A percentile compares a stretch with the other conserved stretches of the same genome.
These are phyloP conservation scores for Drosophila limbata DNA, from an alignment of 2,888 invertebrate genomes.

Conservation along the genomic window DNA sequence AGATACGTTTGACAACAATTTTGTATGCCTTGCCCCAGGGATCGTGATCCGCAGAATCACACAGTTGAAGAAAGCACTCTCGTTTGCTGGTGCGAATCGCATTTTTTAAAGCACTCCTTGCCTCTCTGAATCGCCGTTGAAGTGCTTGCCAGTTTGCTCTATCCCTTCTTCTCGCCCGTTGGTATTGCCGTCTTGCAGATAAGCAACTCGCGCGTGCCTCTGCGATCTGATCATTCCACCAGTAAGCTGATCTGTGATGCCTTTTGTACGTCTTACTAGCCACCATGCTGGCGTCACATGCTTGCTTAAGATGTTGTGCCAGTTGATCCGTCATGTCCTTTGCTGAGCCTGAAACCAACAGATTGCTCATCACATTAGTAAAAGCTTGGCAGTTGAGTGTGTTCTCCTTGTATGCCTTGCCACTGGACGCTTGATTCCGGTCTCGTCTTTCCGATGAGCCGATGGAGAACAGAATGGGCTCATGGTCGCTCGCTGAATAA, in stretches of 20 bases:
- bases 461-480: no score
- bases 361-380: not conserved
- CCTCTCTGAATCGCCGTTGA: no score
- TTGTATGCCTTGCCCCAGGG: slow-evolving; percentile 1
- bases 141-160: no score
- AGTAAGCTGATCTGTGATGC: not conserved
- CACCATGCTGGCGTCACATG: not conserved
- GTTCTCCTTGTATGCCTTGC: no score
- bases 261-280: not conserved
- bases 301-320: not conserved
- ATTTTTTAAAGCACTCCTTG: not conserved
- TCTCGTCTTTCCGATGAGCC: not conserved
- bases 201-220: not conserved
- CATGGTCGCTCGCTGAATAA: no score
- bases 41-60: not conserved
- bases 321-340: not conserved
- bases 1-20: not conserved
- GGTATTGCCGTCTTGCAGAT: not conserved
- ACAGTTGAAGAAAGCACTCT: not conserved
- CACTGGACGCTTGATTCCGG: not conserved
- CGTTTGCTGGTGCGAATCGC: not conserved
- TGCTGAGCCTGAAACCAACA: not conserved
- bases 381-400: no score
- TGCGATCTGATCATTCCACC: not conserved
- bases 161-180: not conserved